Evolutionary conservation across 2,113 vertebrate species (phyloP), one percentile per base, ranked within the genome.

Genomic region (Hemibagrus wyckioides): DNA sequence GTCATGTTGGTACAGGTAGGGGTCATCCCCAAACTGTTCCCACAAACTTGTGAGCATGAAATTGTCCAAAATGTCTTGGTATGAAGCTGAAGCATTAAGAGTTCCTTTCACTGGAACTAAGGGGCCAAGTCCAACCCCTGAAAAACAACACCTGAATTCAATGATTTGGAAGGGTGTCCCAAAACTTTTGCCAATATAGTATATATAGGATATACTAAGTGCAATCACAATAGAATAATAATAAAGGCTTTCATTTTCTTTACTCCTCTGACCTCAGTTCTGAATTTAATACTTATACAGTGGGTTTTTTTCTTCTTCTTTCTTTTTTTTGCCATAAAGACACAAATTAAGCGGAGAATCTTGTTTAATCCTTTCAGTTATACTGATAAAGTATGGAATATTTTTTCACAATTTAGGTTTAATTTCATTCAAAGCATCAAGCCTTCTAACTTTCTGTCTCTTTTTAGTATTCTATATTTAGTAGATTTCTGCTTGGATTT

Each of bases 401-500:
- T 25, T 80, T 67, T 30, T 19, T 36, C 57, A 54, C 63, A 81
- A 73, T 83, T 63, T 52, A 61, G 59, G 54, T 39, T 85, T 73
- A 54, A 82, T 82, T 71, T 76, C 8, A 67, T 86, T 86, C 30
- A n/a, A 28, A 39, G 59, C 13, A 44, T 59, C 50, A 25, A n/a
- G 56, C 57, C 17, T 17, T 41, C 54, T 82, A 36, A 82, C 57
- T 61, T 36, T 17, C 36, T 36, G 41, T 41, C 65, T 85, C 65
- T 75, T 13, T 54, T 36, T 11, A 15, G 6, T 79, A 14, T 57
- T 63, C 17, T 50, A 6, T n/a, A 44, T n/a, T 6, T 50, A 50
- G 41, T 23, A 79, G 28, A 23, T 33, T 11, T 77, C 15, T 80
- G 50, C 13, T 36, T 25, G 15, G 0, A 80, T 56, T 33, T 33